Conservation (phyloP, 2,888 invertebrate genomes). For the Harpalus rubripes region DNA sequence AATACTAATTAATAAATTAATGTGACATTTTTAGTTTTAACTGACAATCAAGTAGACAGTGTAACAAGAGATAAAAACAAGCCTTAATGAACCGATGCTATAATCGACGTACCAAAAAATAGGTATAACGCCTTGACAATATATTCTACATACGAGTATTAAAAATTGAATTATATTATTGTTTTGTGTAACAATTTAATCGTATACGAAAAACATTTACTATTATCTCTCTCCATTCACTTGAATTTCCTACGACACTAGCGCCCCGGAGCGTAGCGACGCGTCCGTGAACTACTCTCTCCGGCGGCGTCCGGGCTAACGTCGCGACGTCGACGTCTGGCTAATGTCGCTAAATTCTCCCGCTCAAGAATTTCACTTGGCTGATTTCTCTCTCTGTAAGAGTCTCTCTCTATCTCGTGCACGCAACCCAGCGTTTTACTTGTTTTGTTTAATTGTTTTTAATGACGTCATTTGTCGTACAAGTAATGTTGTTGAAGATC, state of each 20-base stretch:
- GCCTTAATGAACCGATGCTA: no score
- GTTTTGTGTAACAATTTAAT: not conserved
- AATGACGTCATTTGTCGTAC: constrained; percentile 40
- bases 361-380: constrained; percentile 49
- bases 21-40: no score
- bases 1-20: no score
- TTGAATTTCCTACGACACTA: not conserved
- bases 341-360: constrained; percentile 51
- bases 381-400: constrained; percentile 22
- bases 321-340: constrained; percentile 37
- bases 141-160: no score
- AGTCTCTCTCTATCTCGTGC: constrained; percentile 11
- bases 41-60: no score
- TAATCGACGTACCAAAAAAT: no score
- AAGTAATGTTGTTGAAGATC: constrained; percentile 45
- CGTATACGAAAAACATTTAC: not conserved
- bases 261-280: constrained; percentile 30
- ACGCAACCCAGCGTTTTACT: constrained; percentile 9
- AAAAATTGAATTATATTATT: no score
- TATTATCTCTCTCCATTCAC: not conserved
- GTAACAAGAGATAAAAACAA: no score
- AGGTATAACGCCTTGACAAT: no score
- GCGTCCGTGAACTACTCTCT: constrained; percentile 1
- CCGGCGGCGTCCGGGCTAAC: not conserved
- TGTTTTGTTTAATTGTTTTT: constrained; percentile 54